Evolutionary conservation across 1,140 invertebrate species (phyloP).

Genomic region (Neotoxoptera formosana): DNA sequence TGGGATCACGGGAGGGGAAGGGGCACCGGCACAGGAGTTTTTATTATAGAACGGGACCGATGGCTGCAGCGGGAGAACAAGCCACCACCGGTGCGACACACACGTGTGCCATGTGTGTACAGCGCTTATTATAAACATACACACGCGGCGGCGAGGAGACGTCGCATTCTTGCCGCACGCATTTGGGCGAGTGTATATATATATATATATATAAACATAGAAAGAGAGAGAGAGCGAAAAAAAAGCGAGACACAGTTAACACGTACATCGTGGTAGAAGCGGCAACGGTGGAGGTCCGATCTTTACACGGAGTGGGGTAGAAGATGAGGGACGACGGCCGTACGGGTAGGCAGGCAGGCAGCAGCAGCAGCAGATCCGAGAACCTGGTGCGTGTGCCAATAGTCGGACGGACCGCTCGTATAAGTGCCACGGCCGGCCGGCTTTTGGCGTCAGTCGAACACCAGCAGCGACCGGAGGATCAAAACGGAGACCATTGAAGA

Average conservation of each 20-base stretch:
- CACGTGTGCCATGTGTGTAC: conserved; percentile 36
- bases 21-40: background rate
- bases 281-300: conserved; percentile 4
- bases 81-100: background rate
- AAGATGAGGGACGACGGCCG: background rate
- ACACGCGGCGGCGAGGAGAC: background rate
- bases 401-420: background rate
- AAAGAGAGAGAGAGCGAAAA: background rate
- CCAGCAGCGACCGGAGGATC: background rate
- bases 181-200: background rate
- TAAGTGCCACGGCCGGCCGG: background rate
- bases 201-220: background rate
- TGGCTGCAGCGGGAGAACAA: background rate
- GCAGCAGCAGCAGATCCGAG: background rate
- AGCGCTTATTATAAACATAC: conserved; percentile 46
- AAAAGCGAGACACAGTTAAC: background rate
- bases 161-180: conserved; percentile 18
- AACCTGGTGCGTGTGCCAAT: conserved; percentile 29
- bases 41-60: conserved; percentile 43
- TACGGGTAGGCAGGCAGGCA: background rate
- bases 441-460: conserved; percentile 30
- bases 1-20: background rate
- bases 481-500: background rate
- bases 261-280: background rate
- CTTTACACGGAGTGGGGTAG: background rate